Conservation (phyloP, 2,888 invertebrate species). For the Sthenelais limicola region DNA sequence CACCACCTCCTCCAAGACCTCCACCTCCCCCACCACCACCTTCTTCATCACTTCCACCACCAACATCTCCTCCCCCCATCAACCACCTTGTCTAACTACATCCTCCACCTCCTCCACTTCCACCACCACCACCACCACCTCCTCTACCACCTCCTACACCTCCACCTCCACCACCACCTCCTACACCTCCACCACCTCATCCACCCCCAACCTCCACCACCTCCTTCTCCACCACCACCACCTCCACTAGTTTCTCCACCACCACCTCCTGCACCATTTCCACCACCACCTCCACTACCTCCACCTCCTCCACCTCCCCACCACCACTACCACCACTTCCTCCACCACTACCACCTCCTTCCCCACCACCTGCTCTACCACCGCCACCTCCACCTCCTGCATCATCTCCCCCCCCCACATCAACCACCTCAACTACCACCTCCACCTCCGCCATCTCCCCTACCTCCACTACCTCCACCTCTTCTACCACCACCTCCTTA, state of each 20-base stretch:
- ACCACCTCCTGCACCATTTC: neutral
- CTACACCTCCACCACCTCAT: neutral
- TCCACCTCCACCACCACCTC: slow-evolving; percentile 4
- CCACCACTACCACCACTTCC: neutral
- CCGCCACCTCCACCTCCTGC: neutral
- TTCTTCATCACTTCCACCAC: neutral
- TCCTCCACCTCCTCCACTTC: neutral
- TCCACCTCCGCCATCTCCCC: neutral
- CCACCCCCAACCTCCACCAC: neutral
- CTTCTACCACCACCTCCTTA: too few species aligned
- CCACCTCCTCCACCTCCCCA: slow-evolving; percentile 1
- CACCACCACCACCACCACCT: neutral
- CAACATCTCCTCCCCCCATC: neutral
- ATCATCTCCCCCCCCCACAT: neutral
- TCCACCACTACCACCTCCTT: neutral
- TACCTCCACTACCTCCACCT: too few species aligned
- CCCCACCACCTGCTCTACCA: neutral
- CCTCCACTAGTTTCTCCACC: neutral
- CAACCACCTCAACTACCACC: neutral
- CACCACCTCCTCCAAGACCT: neutral
- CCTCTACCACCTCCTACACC: neutral
- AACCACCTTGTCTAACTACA: too few species aligned
- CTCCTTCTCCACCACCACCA: slow-evolving; percentile 3
- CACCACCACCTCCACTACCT: neutral
- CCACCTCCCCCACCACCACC: slow-evolving; percentile 9